These are phyloP conservation scores for Aix galericulata DNA, from an alignment of 2,113 vertebrate genomes.

Conservation along the genomic window DNA sequence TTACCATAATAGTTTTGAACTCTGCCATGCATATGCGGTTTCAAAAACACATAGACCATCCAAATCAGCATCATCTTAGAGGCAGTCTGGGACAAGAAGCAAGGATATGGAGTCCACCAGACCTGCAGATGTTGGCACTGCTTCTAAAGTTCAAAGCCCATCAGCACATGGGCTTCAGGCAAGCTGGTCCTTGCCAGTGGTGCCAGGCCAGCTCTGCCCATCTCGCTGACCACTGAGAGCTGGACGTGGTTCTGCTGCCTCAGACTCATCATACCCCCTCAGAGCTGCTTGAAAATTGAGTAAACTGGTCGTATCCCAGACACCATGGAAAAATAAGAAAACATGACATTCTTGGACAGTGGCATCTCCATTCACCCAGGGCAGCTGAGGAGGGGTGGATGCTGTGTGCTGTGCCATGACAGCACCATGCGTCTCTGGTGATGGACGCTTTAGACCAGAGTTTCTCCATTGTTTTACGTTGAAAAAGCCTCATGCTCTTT, in stretches of 20 bases:
- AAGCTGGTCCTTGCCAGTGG: fast-evolving
- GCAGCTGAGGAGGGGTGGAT: not conserved
- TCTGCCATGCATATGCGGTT: fast-evolving
- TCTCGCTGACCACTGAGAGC: fast-evolving
- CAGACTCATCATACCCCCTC: fast-evolving
- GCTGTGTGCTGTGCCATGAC: not conserved
- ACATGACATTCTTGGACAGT: not conserved
- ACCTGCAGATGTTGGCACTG: not conserved
- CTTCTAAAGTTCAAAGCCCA: not conserved
- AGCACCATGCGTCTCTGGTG: conserved; percentile 13
- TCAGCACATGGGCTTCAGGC: not conserved
- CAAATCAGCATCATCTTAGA: not conserved
- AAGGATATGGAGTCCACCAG: not conserved
- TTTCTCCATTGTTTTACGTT: conserved; percentile 14
- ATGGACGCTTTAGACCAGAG: conserved; percentile 43
- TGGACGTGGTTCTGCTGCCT: fast-evolving
- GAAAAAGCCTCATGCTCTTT: conserved; percentile 39
- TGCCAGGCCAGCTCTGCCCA: fast-evolving
- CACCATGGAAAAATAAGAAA: fast-evolving
- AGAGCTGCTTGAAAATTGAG: not conserved
- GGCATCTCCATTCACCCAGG: not conserved
- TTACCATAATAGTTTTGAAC: not conserved
- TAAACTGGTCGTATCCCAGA: not conserved
- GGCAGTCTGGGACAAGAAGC: not conserved
- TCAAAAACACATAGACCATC: not conserved